A percentile compares a stretch with the other conserved stretches of the same genome.
These are phyloP conservation scores for Epinephelus fuscoguttatus DNA, from an alignment of 2,113 vertebrate genomes.

Conservation along the genomic window DNA sequence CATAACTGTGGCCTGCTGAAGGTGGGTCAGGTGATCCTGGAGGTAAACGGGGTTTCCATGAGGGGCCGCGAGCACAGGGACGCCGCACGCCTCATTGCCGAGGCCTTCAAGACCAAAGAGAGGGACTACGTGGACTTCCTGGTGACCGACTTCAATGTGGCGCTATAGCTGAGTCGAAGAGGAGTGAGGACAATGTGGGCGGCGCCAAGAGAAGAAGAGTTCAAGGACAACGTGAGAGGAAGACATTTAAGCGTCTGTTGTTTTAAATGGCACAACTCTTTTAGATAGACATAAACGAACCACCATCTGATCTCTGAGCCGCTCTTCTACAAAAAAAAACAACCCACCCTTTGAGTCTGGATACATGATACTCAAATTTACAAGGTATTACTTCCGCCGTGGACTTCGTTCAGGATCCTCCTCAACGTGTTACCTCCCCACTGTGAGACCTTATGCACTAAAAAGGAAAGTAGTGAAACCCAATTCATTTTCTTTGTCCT, in stretches of 20 bases:
- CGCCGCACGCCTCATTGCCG: conserved; percentile 93
- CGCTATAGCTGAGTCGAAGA: conserved; percentile 85
- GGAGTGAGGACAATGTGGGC: conserved; percentile 22
- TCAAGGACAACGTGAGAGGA: background rate
- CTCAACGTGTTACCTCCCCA: conserved; percentile 72
- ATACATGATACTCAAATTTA: conserved; percentile 5
- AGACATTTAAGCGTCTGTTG: conserved; percentile 23
- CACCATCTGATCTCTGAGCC: conserved; percentile 54
- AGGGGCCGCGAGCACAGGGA: conserved; percentile 94
- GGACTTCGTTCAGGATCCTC: conserved; percentile 60
- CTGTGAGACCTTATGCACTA: conserved; percentile 73
- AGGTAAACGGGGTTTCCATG: conserved; percentile 92
- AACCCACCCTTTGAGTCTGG: conserved; percentile 12
- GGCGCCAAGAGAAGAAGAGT: conserved; percentile 2
- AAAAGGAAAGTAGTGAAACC: conserved; percentile 44
- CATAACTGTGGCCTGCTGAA: conserved; percentile 96
- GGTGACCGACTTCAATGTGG: conserved; percentile 97
- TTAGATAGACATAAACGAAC: conserved; percentile 37
- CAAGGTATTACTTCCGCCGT: conserved; percentile 33
- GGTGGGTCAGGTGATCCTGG: conserved; percentile 97
- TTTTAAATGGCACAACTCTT: conserved; percentile 72
- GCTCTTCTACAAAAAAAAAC: background rate
- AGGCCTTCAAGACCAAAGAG: conserved; percentile 98
- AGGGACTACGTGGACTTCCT: conserved; percentile 94
- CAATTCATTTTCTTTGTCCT: conserved; percentile 28